These are phyloP conservation scores for Monopis laevigella DNA, from an alignment of 2,888 invertebrate species.

Conservation along the genomic window DNA sequence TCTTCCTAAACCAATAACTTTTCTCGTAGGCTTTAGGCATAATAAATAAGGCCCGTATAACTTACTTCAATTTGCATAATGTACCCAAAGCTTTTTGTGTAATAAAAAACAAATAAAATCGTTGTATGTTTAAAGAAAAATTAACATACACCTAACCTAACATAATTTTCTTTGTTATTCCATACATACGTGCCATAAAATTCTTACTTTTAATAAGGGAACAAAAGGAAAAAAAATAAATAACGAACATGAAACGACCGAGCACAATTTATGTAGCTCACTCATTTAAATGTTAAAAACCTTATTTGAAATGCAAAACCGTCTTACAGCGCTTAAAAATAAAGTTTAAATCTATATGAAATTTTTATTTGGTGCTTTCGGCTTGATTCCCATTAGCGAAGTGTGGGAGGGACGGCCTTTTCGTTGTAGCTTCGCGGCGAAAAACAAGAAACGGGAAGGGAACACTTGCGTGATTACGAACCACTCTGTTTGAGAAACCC, in stretches of 20 bases:
- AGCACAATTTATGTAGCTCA: conserved; percentile 1
- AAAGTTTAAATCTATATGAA: conserved; percentile 22
- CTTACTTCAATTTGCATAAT: too few relatives aligned
- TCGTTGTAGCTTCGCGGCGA: conserved; percentile 5
- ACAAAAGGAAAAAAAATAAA: neutral
- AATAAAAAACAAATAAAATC: too few relatives aligned
- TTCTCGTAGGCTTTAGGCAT: too few relatives aligned
- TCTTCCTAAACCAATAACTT: too few relatives aligned
- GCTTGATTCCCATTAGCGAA: conserved; percentile 7
- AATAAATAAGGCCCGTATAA: too few relatives aligned
- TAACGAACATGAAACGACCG: neutral
- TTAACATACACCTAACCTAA: too few relatives aligned
- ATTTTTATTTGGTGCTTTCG: conserved; percentile 6
- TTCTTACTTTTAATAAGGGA: neutral
- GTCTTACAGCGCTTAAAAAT: conserved; percentile 33
- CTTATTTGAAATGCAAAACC: conserved; percentile 42
- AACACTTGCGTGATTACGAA: neutral
- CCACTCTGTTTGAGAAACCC: too few relatives aligned
- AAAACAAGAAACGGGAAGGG: conserved; percentile 1
- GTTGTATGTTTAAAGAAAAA: too few relatives aligned
- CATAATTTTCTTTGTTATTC: too few relatives aligned
- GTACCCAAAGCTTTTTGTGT: too few relatives aligned
- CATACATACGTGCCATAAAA: neutral
- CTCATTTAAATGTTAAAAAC: conserved; percentile 22
- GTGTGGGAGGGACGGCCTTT: conserved; percentile 9